Base-by-base conservation (phyloP, 2,888 invertebrate genomes). In the Abrostola triplasia region DNA sequence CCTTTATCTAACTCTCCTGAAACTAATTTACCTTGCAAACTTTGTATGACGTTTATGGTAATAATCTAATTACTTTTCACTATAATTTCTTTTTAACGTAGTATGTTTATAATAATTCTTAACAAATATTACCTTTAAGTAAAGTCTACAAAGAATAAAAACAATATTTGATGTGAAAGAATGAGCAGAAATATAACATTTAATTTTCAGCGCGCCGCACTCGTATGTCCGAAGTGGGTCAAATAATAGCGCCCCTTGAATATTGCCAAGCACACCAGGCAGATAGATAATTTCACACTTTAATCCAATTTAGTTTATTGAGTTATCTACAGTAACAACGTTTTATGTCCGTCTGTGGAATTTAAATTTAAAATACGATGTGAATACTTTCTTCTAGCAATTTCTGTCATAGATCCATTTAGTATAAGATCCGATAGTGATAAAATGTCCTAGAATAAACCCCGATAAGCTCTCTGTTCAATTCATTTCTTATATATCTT, bases 241-340 rank as follows among this genome's bases (percentile, higher is more conserved):
- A 87, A 82, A 86, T 81, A 85, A 85, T 83, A 84, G 77, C 79
- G 77, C 69, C 72, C 76, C 76, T 72, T 53, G 77, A 69, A 80
- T 64, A 76, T 77, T 70, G 76, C 61, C 64, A 60, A 71, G 69
- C 75, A 57, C 77, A 78, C 63, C 69, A 76, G 68, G 53, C 68
- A 72, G 70, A 73, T 68, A 70, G 74, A 81, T 82, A 75, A 83
- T 75, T 80, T 64, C 71, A 76, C 80, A 83, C 70, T 73, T 76
- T 77, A 81, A 82, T 81, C 70, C 81, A 77, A 81, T 83, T 70
- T 73, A 73, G 70, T 73, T 83, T 82, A 82, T 81, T 67, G 67
- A 73, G 63, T 73, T 64, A 77, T 76, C 65, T 67, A 55, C 60
- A 63, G 62, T 77, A 73, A 73, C 75, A 79, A 72, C 71, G 48